Percentiles rank a stretch among this genome's conserved stretches.
Conservation (phyloP, 2,888 invertebrate genomes). For the Biston betularia region DNA sequence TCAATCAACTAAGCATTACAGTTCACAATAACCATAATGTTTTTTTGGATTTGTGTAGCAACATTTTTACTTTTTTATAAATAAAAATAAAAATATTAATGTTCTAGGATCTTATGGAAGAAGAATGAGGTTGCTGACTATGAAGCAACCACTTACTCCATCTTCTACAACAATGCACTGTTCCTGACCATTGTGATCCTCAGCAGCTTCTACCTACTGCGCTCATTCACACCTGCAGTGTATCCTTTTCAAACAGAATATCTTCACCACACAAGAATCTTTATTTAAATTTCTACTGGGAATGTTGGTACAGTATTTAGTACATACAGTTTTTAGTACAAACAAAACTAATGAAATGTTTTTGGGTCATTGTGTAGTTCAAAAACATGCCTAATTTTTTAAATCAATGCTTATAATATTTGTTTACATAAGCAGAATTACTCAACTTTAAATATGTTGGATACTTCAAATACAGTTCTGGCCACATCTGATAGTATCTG, state of each 20-base stretch:
- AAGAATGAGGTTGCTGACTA: conserved; percentile 99
- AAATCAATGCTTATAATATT: too few relatives aligned
- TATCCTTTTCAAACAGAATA: conserved; percentile 85
- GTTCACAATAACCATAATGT: not conserved
- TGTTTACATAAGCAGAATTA: too few relatives aligned
- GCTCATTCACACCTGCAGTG: conserved; percentile 95
- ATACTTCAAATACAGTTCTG: too few relatives aligned
- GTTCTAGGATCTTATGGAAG: conserved; percentile 96
- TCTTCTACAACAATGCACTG: conserved; percentile 99
- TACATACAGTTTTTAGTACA: too few relatives aligned
- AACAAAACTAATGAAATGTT: too few relatives aligned
- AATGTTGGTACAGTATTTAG: too few relatives aligned
- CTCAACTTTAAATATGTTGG: too few relatives aligned
- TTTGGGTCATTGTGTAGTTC: too few relatives aligned
- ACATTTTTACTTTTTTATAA: not conserved
- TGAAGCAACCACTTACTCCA: conserved; percentile 99
- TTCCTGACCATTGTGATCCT: conserved; percentile 97
- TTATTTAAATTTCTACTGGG: not conserved
- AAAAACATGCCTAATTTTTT: too few relatives aligned
- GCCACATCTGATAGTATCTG: too few relatives aligned
- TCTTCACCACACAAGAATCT: not conserved
- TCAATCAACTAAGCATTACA: too few relatives aligned
- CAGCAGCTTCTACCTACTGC: conserved; percentile 96
- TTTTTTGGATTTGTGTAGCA: too few relatives aligned
- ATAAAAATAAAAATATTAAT: not conserved